Conservation (phyloP, 1,140 invertebrate species). For the Drosophila malerkotliana region DNA sequence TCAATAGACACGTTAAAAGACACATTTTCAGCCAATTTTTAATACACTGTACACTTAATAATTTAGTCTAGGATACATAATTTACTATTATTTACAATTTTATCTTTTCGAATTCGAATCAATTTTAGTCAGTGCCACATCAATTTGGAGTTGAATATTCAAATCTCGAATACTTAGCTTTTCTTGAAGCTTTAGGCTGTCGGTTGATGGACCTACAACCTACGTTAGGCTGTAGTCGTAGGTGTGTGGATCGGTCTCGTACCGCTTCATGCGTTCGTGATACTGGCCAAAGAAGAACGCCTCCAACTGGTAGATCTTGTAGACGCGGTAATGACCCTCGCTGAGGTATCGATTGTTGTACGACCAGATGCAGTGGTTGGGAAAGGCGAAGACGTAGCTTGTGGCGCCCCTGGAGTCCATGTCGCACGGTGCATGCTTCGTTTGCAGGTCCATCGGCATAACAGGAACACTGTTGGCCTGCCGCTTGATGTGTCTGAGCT, state of each 20-base stretch:
- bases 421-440: conserved; percentile 50
- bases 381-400: conserved; percentile 11
- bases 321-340: conserved; percentile 29
- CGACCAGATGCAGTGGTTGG: conserved; percentile 48
- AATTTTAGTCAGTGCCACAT: no score
- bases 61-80: no score
- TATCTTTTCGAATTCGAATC: no score
- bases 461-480: not conserved
- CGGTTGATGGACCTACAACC: no score
- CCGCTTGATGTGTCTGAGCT: not conserved
- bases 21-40: no score
- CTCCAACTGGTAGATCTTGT: conserved; percentile 37
- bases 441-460: conserved; percentile 1
- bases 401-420: conserved; percentile 13
- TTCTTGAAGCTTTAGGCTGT: no score
- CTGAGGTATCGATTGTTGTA: conserved; percentile 28
- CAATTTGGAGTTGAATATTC: no score
- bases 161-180: no score
- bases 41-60: no score
- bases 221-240: not conserved
- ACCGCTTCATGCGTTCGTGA: conserved; percentile 26
- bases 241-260: conserved; percentile 15
- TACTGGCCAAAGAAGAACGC: conserved; percentile 48
- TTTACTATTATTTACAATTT: no score
- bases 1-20: no score